A percentile compares a stretch with the other conserved stretches of the same genome.
These are phyloP conservation scores for Oreohelix idahoensis DNA, from an alignment of 1,140 invertebrate species.

Conservation along the genomic window DNA sequence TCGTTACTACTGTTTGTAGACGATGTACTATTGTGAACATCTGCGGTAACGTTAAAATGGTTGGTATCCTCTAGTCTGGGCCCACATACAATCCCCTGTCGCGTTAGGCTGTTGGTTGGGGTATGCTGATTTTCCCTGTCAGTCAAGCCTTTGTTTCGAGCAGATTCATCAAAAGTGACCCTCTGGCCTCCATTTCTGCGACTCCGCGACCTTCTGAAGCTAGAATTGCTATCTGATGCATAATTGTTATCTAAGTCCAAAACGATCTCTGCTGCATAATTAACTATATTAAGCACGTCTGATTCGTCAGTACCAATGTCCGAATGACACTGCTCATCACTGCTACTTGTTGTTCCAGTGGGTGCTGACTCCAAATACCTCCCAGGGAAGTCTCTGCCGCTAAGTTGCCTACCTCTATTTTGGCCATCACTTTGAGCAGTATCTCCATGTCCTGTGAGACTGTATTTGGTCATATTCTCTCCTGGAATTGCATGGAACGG, in stretches of 20 bases:
- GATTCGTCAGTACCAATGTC: slow-evolving; percentile 47
- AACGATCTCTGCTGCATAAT: slow-evolving; percentile 45
- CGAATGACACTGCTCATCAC: slow-evolving; percentile 42
- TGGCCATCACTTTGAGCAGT: background rate
- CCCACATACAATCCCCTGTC: background rate
- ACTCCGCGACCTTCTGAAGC: slow-evolving; percentile 15
- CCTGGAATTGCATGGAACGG: slow-evolving; percentile 52
- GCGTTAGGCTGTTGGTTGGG: slow-evolving; percentile 10
- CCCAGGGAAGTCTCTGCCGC: background rate
- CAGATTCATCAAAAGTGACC: slow-evolving; percentile 60
- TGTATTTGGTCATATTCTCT: slow-evolving; percentile 52
- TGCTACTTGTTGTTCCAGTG: background rate
- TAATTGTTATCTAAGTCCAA: slow-evolving; percentile 38
- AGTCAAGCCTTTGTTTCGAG: slow-evolving; percentile 37
- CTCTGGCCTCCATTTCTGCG: slow-evolving; percentile 52
- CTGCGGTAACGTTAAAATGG: slow-evolving; percentile 47
- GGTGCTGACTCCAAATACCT: slow-evolving; percentile 38
- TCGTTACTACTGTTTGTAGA: background rate
- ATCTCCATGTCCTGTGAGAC: slow-evolving; percentile 43
- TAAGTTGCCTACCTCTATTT: background rate
- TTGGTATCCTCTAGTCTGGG: slow-evolving; percentile 3
- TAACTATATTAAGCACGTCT: slow-evolving; percentile 42
- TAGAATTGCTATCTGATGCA: slow-evolving; percentile 34
- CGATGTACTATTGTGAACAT: slow-evolving; percentile 42
- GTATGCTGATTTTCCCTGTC: slow-evolving; percentile 7